These are phyloP conservation scores for Ochropleura plecta DNA, from an alignment of 2,888 invertebrate genomes.

Conservation along the genomic window DNA sequence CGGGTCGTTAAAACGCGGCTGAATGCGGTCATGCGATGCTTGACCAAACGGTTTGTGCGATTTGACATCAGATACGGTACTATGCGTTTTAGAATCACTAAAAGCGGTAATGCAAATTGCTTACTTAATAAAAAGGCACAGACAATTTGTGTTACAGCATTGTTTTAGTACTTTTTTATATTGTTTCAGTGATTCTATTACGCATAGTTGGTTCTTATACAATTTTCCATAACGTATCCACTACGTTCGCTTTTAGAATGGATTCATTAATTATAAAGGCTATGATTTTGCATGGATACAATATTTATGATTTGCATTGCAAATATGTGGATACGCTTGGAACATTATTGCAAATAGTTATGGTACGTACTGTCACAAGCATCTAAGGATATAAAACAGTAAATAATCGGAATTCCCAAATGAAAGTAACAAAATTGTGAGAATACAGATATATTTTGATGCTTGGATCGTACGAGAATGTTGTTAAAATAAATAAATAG, in stretches of 20 bases:
- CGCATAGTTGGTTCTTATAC: conserved; percentile 48
- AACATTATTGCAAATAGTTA: conserved; percentile 40
- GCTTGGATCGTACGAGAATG: conserved; percentile 35
- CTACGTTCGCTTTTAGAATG: conserved; percentile 46
- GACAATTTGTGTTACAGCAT: conserved; percentile 41
- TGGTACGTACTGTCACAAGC: conserved; percentile 42
- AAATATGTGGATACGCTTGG: conserved; percentile 55
- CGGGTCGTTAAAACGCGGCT: conserved; percentile 77
- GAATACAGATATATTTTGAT: conserved; percentile 21
- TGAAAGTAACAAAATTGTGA: not conserved
- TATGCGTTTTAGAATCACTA: conserved; percentile 68
- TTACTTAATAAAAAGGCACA: conserved; percentile 25
- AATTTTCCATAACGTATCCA: conserved; percentile 52
- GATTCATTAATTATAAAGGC: conserved; percentile 15
- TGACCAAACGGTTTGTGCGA: conserved; percentile 87
- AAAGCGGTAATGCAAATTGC: conserved; percentile 49
- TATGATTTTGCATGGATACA: conserved; percentile 39
- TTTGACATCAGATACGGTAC: conserved; percentile 75
- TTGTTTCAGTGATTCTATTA: conserved; percentile 46
- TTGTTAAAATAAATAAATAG: conserved; percentile 2
- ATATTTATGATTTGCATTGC: conserved; percentile 49
- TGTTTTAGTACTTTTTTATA: conserved; percentile 1
- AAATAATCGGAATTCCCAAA: not conserved
- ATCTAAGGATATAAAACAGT: conserved; percentile 18
- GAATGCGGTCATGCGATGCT: conserved; percentile 83